Conservation (phyloP, 2,113 vertebrate genomes). For the Corythoichthys intestinalis region DNA sequence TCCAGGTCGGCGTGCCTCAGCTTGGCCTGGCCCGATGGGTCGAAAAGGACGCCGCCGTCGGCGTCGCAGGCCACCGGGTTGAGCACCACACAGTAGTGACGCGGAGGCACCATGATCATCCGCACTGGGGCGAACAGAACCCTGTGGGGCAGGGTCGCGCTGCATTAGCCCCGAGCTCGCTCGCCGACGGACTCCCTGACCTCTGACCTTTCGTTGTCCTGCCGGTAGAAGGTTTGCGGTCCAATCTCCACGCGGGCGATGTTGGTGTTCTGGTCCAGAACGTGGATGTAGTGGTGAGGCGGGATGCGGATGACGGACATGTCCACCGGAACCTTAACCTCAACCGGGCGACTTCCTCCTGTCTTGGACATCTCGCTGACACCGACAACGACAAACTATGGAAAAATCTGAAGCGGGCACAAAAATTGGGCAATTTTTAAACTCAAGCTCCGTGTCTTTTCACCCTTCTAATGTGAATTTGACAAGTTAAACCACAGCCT, state of each 20-base stretch:
- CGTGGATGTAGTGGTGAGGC: conserved; percentile 86
- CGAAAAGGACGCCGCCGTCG: conserved; percentile 59
- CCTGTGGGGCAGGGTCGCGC: conserved; percentile 47
- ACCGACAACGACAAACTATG: not conserved
- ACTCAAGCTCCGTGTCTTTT: too few species aligned
- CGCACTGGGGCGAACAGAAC: conserved; percentile 73
- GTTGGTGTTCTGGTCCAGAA: conserved; percentile 89
- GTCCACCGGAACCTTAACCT: conserved; percentile 36
- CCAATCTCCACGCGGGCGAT: conserved; percentile 83
- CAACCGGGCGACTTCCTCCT: not conserved
- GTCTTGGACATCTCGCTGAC: conserved; percentile 29
- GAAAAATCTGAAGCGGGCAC: not conserved
- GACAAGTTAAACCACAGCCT: too few species aligned
- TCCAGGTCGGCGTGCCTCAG: conserved; percentile 85
- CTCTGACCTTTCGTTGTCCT: conserved; percentile 85
- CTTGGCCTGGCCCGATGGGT: conserved; percentile 79
- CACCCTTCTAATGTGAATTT: too few species aligned
- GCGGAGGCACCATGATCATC: conserved; percentile 85
- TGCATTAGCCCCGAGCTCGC: not conserved
- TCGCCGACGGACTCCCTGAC: not conserved
- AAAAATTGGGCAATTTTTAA: not conserved
- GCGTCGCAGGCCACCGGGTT: conserved; percentile 76
- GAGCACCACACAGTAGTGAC: conserved; percentile 81
- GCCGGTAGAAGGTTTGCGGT: conserved; percentile 86
- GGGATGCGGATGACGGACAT: conserved; percentile 87